These are phyloP conservation scores for Eonycteris spelaea DNA, from an alignment of 2,113 vertebrate genomes.

Conservation along the genomic window DNA sequence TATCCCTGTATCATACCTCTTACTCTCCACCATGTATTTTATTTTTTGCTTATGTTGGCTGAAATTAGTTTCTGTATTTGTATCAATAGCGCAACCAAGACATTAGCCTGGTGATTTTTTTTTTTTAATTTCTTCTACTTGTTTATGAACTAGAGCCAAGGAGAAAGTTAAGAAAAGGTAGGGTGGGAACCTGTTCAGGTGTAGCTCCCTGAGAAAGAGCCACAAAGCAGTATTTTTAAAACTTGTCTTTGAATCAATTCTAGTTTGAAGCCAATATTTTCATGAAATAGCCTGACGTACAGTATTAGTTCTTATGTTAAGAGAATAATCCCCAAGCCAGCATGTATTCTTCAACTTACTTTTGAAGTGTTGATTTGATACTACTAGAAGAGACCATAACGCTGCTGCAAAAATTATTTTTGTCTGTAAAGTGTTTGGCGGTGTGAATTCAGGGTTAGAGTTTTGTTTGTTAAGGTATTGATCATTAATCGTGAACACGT, in stretches of 20 bases:
- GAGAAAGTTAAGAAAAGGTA: neutral
- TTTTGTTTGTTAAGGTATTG: neutral
- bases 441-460: neutral
- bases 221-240: neutral
- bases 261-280: slow-evolving; percentile 10
- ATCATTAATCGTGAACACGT: neutral
- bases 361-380: slow-evolving; percentile 22
- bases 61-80: neutral
- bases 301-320: neutral
- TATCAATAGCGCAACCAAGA: neutral
- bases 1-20: neutral
- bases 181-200: neutral
- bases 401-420: slow-evolving; percentile 11
- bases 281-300: neutral
- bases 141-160: neutral
- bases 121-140: neutral
- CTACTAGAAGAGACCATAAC: neutral
- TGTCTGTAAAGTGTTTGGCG: neutral
- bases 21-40: neutral
- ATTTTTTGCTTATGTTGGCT: neutral
- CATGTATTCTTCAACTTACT: neutral
- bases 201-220: neutral
- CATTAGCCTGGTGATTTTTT: neutral
- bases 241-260: neutral
- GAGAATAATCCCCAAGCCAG: neutral